phyloP scores from a whole-genome alignment of 2,113 vertebrate species.

The Oreochromis tanganicae region DNA sequence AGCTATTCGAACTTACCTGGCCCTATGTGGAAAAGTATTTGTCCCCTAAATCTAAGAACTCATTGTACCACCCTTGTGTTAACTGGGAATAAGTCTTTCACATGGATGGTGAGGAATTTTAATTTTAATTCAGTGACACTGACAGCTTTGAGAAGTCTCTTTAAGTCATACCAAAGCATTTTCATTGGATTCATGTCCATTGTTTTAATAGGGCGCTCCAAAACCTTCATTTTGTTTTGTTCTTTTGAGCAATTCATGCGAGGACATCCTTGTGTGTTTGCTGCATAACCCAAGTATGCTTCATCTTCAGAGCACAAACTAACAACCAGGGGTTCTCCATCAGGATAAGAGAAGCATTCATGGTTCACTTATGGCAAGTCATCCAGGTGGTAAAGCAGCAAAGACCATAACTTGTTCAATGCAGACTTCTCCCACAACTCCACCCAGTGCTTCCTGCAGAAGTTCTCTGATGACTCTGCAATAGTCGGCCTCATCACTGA shows the following conservation, averaged over 20 bases:
- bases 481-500: too few relatives aligned
- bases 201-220: not conserved
- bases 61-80: not conserved
- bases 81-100: not conserved
- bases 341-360: not conserved
- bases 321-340: not conserved
- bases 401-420: not conserved
- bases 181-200: not conserved
- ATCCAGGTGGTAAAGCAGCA: not conserved
- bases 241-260: not conserved
- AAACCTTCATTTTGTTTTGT: not conserved
- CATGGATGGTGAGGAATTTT: not conserved
- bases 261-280: not conserved
- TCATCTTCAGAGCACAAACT: not conserved
- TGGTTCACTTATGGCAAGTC: not conserved
- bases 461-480: too few relatives aligned
- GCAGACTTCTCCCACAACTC: too few relatives aligned
- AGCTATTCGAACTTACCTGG: not conserved
- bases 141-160: not conserved
- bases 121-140: not conserved
- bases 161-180: not conserved
- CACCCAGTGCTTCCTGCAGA: too few relatives aligned
- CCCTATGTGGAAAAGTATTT: not conserved
- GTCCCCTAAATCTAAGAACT: not conserved
- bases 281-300: not conserved